Percentiles rank a stretch among this genome's conserved stretches.
phyloP scores from a whole-genome alignment of 1,140 invertebrate genomes.

The Ectropis grisescens region DNA sequence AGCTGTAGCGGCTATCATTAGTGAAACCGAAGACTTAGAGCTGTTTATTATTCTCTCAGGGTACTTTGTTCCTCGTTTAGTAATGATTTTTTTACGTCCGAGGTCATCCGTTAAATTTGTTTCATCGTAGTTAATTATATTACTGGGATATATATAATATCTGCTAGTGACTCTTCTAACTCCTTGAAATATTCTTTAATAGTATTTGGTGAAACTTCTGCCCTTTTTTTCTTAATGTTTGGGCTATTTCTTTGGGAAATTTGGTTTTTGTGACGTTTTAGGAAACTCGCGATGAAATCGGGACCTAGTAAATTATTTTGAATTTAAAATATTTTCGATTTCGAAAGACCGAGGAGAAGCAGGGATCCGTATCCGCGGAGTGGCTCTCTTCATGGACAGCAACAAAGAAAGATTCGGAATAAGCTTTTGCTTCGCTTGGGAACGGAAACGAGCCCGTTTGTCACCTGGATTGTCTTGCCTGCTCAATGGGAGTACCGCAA shows the following conservation, averaged over 20 bases:
- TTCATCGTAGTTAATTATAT: constrained; percentile 45
- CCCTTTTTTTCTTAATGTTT: constrained; percentile 27
- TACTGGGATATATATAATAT: constrained; percentile 2
- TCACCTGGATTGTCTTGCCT: too few relatives aligned
- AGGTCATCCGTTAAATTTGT: constrained; percentile 35
- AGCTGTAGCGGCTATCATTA: constrained; percentile 35
- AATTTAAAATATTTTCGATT: too few relatives aligned
- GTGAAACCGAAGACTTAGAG: constrained; percentile 23
- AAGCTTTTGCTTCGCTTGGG: too few relatives aligned
- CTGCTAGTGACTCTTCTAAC: not conserved
- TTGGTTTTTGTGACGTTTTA: constrained; percentile 22
- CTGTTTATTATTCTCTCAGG: constrained; percentile 28
- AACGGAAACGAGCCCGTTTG: too few relatives aligned
- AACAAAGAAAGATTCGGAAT: too few relatives aligned
- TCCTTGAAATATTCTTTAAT: constrained; percentile 20
- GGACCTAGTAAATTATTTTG: constrained; percentile 22
- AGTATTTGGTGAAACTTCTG: constrained; percentile 10
- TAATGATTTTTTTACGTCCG: constrained; percentile 21
- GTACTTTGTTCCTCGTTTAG: constrained; percentile 32
- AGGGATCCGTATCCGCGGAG: too few relatives aligned
- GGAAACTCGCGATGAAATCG: constrained; percentile 18
- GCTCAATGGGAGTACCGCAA: too few relatives aligned
- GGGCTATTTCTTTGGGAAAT: constrained; percentile 19
- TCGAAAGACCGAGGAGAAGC: too few relatives aligned
- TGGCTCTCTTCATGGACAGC: too few relatives aligned